Evolutionary conservation across 2,113 vertebrate species (phyloP), one percentile per base, ranked within the genome.

Genomic region (Electrona antarctica): DNA sequence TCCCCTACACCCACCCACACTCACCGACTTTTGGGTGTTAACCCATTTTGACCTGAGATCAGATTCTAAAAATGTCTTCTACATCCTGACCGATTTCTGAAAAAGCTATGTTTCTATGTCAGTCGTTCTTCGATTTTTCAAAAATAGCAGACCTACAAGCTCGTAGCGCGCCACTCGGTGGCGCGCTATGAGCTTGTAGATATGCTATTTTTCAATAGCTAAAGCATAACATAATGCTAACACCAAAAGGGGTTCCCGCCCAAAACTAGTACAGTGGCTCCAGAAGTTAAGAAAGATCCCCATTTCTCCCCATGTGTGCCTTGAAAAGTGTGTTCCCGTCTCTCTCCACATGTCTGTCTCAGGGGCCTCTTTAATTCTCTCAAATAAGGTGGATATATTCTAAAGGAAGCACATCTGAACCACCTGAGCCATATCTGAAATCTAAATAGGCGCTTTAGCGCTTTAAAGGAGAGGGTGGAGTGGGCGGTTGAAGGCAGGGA

Each of bases 341-440:
- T 60, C 45, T 78, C 68, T 70, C 67, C 50, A 41, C 59, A 54
- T 62, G 67, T 71, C 50, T 60, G 59, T 72, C 64, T 45, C 11
- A 48, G 80, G 60, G 67, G 61, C 58, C 65, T 68, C 69, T 73
- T 64, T 11, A 69, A 55, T 29, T 50, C 68, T 50, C 56, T 73
- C 33, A 60, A 11, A 56, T 29, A 10, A 13, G 29, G 9, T 52
- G 13, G 28, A 58, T 60, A 68, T 28, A 57, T 21, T 21, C 1
- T 41, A 48, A 78, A 78, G 55, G 21, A 1, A 54, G 48, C 52
- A 10, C 46, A 29, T 79, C 55, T 59, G 58, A 68, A 69, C 48
- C 67, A 46, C 64, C 67, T 62, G n/a, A n/a, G n/a, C 49, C 61
- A 63, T 29, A 13, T 51, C 28, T 65, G 13, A 63, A 67, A 65